phyloP scores from a whole-genome alignment of 2,888 invertebrate species.

The Agonum fuliginosum region DNA sequence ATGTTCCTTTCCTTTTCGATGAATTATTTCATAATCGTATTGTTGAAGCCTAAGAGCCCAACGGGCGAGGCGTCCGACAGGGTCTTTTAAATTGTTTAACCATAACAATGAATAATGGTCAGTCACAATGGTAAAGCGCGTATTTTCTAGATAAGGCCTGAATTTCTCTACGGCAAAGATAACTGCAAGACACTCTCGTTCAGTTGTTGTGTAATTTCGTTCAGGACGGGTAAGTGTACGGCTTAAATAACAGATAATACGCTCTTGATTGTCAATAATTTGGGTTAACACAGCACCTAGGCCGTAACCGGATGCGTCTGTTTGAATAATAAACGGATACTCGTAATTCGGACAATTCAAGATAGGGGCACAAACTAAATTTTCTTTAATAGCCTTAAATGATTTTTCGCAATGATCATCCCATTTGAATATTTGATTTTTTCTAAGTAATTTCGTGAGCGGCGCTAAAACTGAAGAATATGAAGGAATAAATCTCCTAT shows the following conservation, averaged over 20 bases:
- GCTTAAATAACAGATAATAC: neutral
- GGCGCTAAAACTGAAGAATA: neutral
- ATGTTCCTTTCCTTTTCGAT: neutral
- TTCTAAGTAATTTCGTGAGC: neutral
- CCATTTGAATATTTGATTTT: neutral
- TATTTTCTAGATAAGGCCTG: neutral
- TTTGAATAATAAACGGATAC: slow-evolving; percentile 54
- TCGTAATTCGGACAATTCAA: slow-evolving; percentile 3
- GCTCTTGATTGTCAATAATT: neutral
- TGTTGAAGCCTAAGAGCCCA: neutral
- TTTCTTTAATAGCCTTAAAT: neutral
- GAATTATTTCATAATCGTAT: neutral
- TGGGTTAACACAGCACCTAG: neutral
- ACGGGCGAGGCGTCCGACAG: neutral
- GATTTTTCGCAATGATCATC: neutral
- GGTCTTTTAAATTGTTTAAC: neutral
- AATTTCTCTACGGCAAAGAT: neutral
- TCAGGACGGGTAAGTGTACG: neutral
- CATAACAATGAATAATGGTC: slow-evolving; percentile 1
- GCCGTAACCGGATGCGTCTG: too few species aligned
- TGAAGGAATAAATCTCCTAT: slow-evolving; percentile 41
- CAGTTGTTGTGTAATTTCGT: neutral
- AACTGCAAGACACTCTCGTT: slow-evolving; percentile 4
- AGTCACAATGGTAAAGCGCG: neutral
- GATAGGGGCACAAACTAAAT: neutral